Evolutionary conservation across 2,888 invertebrate genomes (phyloP).

Genomic region (Tetramorium bicarinatum): DNA sequence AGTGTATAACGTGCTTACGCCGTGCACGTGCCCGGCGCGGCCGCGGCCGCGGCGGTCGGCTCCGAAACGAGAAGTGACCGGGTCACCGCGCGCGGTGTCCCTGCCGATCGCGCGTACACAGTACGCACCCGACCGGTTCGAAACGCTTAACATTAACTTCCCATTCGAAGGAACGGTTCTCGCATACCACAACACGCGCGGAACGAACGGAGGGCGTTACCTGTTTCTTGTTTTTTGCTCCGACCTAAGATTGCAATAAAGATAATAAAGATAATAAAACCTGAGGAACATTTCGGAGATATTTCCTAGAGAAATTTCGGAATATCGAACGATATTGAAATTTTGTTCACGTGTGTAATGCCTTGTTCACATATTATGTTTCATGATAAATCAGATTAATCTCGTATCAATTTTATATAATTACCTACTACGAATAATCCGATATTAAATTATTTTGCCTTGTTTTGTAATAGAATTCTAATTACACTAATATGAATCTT

Average conservation of each 20-base stretch:
- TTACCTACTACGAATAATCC: neutral
- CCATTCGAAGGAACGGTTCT: constrained; percentile 8
- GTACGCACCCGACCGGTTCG: constrained; percentile 56
- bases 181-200: constrained; percentile 14
- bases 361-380: neutral
- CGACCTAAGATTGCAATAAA: neutral
- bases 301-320: neutral
- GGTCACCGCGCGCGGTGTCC: constrained; percentile 46
- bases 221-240: neutral
- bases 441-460: neutral
- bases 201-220: neutral
- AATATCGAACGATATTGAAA: neutral
- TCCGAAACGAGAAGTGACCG: constrained; percentile 62
- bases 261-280: neutral
- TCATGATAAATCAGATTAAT: neutral
- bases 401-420: neutral
- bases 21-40: constrained; percentile 68
- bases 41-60: too few relatives aligned
- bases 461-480: too few relatives aligned
- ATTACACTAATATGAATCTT: too few relatives aligned
- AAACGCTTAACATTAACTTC: constrained; percentile 14
- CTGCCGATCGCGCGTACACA: constrained; percentile 45
- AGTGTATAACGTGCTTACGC: neutral
- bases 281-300: neutral
- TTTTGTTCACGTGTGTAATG: neutral